Evolutionary conservation across 2,113 vertebrate species (phyloP), one percentile per base, ranked within the genome.

Genomic region (Calyptommatus sinebrachiatus): DNA sequence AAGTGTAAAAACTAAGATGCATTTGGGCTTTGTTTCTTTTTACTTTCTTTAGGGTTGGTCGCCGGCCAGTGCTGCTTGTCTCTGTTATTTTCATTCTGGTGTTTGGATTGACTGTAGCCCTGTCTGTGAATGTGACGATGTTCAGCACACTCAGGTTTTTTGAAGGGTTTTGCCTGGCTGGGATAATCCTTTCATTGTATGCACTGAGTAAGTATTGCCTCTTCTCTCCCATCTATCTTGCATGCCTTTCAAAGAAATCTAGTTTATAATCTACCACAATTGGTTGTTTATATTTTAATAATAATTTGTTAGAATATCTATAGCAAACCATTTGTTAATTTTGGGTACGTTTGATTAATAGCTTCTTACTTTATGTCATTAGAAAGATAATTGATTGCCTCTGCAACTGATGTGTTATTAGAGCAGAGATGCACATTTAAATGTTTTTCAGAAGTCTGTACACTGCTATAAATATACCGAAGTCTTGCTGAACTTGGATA

Each of bases 131-230:
- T 6, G 96, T 97, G 86, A 96, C 97, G n/a, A 99, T 99, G 98
- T 99, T 99, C 95, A 98, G 97, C 97, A 99, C 97, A 28, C 95
- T 99, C 92, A 96, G 98, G 83, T 99, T 99, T 95, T 99, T 99
- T 31, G 98, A 99, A 92, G 98, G 98, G 72, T 99, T 99, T 92
- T 98, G 97, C 91, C 94, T 99, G 90, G 97, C 98, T 71, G 98
- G 98, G 82, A 97, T 99, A 89, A 94, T 93, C 21, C 97, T 99
- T 57, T 97, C 97, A 10, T 92, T 99, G 87, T 99, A 97, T 0
- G 97, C 96, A 46, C 91, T 99, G 85, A 93, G 98, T 99, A 91
- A 99, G 98, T 98, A 89, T 85, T 18, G 65, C 46, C 46, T 80
- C 82, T 24, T 0, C 46, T 80, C 82, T 24, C 0, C 8, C 0